A percentile compares a stretch with the other conserved stretches of the same genome.
Conservation (phyloP, 1,140 invertebrate genomes). For the Tetramorium parvispinum region DNA sequence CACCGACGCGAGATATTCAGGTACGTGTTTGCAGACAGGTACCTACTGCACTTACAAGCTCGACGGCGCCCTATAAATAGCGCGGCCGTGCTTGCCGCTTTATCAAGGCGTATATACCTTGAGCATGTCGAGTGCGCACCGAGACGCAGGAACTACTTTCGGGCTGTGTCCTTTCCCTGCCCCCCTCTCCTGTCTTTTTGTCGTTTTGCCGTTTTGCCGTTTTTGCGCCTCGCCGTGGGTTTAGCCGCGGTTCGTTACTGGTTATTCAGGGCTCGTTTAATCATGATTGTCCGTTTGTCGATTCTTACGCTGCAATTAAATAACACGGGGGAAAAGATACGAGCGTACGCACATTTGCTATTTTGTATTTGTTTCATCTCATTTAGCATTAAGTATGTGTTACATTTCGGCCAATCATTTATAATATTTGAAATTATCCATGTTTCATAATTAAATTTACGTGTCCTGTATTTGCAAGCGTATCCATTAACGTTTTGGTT, state of each 20-base stretch:
- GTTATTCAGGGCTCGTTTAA: background rate
- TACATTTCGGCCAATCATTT: conserved; percentile 4
- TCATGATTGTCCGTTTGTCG: background rate
- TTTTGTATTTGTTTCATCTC: background rate
- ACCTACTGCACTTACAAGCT: conserved; percentile 63
- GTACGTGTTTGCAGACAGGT: conserved; percentile 71
- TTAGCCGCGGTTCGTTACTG: background rate
- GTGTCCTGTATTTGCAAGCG: background rate
- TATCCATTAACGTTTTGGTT: background rate
- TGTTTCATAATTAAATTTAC: background rate
- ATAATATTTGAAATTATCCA: background rate
- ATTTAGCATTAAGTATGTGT: background rate
- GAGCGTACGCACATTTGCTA: background rate
- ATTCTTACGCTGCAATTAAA: background rate
- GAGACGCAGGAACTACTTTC: conserved; percentile 52
- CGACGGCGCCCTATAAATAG: conserved; percentile 60
- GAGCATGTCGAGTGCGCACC: background rate
- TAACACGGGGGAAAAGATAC: background rate
- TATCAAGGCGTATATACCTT: conserved; percentile 19
- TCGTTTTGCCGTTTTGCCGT: conserved; percentile 3
- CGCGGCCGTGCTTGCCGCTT: conserved; percentile 44
- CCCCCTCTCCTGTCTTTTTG: background rate
- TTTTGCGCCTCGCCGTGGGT: conserved; percentile 3
- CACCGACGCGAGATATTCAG: conserved; percentile 57
- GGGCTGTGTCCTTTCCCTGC: background rate